Evolutionary conservation across 2,888 invertebrate genomes (phyloP).

Genomic region (Deroplatys truncata): DNA sequence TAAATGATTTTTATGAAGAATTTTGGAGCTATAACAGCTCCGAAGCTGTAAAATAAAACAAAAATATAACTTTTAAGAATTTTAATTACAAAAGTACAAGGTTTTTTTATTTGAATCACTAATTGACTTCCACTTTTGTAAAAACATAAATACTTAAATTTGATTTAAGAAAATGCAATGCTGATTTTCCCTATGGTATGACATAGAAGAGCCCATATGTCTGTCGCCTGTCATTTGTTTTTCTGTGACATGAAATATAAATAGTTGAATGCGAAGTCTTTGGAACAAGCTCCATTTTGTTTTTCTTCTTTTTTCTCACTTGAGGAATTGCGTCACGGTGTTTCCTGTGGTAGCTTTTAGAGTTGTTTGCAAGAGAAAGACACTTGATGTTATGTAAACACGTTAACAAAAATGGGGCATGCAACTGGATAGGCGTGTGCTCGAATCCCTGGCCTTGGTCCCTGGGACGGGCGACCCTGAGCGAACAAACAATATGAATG

Average conservation of each 20-base stretch:
- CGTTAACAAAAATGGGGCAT: neutral
- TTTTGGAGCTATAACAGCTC: too few species aligned
- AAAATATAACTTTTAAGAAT: too few species aligned
- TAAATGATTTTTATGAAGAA: too few species aligned
- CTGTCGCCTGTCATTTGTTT: too few species aligned
- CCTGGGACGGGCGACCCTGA: constrained; percentile 11
- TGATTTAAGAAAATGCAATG: too few species aligned
- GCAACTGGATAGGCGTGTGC: neutral
- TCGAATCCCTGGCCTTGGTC: neutral
- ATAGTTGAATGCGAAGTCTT: neutral
- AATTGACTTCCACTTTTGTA: too few species aligned
- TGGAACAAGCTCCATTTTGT: neutral
- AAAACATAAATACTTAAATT: too few species aligned
- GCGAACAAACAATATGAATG: constrained; percentile 3
- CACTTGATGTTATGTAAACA: neutral
- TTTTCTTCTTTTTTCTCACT: neutral
- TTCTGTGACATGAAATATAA: neutral
- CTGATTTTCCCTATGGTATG: too few species aligned
- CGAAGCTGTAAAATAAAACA: too few species aligned
- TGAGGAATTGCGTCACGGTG: neutral
- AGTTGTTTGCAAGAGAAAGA: neutral
- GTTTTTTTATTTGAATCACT: too few species aligned
- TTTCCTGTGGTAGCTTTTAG: neutral
- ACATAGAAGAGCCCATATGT: too few species aligned
- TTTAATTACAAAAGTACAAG: too few species aligned